Evolutionary conservation across 2,113 vertebrate genomes (phyloP).

Genomic region (Proterorhinus semilunaris): DNA sequence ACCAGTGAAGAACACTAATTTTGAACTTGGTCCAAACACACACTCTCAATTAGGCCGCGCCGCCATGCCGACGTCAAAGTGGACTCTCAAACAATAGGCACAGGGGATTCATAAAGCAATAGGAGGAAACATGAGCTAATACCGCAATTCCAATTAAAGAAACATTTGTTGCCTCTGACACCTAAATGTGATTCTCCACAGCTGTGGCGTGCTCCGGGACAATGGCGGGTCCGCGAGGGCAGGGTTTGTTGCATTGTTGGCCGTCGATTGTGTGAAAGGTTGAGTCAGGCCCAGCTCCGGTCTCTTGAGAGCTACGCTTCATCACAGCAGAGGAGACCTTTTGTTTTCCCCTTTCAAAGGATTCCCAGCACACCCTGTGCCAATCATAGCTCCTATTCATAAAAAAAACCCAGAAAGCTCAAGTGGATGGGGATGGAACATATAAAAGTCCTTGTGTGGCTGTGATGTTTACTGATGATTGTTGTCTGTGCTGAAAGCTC

Average conservation of each 20-base stretch:
- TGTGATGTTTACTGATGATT: conserved; percentile 60
- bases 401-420: conserved; percentile 39
- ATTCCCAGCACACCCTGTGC: conserved; percentile 64
- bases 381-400: conserved; percentile 64
- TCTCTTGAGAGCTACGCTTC: conserved; percentile 64
- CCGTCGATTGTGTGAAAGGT: conserved; percentile 72
- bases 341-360: conserved; percentile 73
- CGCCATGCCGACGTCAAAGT: conserved; percentile 67
- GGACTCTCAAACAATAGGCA: conserved; percentile 69
- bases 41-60: conserved; percentile 70
- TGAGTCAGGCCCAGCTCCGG: conserved; percentile 62
- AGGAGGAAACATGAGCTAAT: conserved; percentile 77
- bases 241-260: conserved; percentile 68
- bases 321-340: conserved; percentile 66
- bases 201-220: conserved; percentile 65
- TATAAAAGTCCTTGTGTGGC: conserved; percentile 54
- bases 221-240: conserved; percentile 61
- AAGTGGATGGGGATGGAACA: conserved; percentile 59
- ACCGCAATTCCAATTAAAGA: conserved; percentile 75
- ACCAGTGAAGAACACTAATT: conserved; percentile 50
- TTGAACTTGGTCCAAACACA: conserved; percentile 70
- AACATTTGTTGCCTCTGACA: conserved; percentile 74
- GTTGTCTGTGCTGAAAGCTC: conserved; percentile 30
- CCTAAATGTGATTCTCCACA: conserved; percentile 71
- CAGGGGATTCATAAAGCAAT: conserved; percentile 68